These are phyloP conservation scores for Stegodyphus dumicola DNA, from an alignment of 1,140 invertebrate genomes.

Conservation along the genomic window DNA sequence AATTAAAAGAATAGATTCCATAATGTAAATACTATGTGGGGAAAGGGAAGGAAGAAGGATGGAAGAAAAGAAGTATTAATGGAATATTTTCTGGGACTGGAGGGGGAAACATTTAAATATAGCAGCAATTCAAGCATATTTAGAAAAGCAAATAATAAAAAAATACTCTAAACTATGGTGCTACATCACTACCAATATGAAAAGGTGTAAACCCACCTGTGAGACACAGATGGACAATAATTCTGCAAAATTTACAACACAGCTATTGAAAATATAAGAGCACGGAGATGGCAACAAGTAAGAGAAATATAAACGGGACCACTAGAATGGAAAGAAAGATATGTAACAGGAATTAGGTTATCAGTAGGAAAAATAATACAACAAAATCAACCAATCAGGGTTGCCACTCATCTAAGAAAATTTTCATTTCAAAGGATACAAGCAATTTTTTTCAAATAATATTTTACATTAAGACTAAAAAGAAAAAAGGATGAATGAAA, in stretches of 20 bases:
- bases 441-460: no score
- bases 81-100: no score
- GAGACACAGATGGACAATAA: slow-evolving; percentile 60
- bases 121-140: no score
- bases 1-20: no score
- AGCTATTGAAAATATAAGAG: slow-evolving; percentile 60
- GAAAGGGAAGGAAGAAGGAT: no score
- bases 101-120: no score
- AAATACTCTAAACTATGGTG: neutral
- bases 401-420: slow-evolving; percentile 31
- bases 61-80: no score
- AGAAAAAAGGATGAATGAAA: no score
- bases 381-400: slow-evolving; percentile 8
- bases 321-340: slow-evolving; percentile 57
- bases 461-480: no score
- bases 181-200: slow-evolving; percentile 57
- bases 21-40: no score
- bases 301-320: slow-evolving; percentile 60
- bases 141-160: slow-evolving; percentile 1
- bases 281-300: slow-evolving; percentile 60
- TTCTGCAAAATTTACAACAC: slow-evolving; percentile 57
- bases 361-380: neutral
- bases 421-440: neutral
- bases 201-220: slow-evolving; percentile 48
- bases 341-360: neutral